Percentiles rank a stretch among this genome's conserved stretches.
These are phyloP conservation scores for Megalurothrips usitatus DNA, from an alignment of 2,888 invertebrate species.

Conservation along the genomic window DNA sequence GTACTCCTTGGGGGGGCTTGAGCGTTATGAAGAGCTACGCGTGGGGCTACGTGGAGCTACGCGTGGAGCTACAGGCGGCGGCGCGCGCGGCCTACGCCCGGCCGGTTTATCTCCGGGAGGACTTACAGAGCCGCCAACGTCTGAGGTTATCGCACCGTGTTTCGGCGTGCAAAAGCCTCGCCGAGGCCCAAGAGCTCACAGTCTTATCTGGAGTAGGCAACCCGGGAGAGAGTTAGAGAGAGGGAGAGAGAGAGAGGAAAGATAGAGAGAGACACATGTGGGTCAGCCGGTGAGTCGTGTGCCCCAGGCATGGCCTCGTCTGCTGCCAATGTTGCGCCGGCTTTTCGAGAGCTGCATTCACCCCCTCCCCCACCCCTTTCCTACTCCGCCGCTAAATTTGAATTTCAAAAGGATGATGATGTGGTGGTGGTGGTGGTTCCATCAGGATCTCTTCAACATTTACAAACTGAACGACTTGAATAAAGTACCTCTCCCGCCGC, in stretches of 20 bases:
- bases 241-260: neutral
- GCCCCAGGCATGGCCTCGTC: no score
- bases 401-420: constrained; percentile 13
- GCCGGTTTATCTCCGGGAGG: no score
- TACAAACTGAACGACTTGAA: constrained; percentile 25
- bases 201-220: neutral
- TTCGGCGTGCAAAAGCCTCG: neutral
- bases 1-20: no score
- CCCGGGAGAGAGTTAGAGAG: neutral
- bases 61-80: neutral
- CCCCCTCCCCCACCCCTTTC: neutral
- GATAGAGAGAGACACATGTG: no score
- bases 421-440: neutral
- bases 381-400: neutral
- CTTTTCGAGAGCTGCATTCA: neutral
- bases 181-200: neutral
- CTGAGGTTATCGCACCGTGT: neutral
- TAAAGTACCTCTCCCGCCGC: neutral
- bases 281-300: no score
- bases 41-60: no score
- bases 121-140: no score
- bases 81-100: no score
- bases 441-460: constrained; percentile 26
- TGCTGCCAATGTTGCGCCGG: no score
- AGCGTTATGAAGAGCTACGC: no score